A percentile compares a stretch with the other conserved stretches of the same genome.
Conservation (phyloP, 37 sponge, comb jelly and placozoan species). For the Halichondria panicea region DNA sequence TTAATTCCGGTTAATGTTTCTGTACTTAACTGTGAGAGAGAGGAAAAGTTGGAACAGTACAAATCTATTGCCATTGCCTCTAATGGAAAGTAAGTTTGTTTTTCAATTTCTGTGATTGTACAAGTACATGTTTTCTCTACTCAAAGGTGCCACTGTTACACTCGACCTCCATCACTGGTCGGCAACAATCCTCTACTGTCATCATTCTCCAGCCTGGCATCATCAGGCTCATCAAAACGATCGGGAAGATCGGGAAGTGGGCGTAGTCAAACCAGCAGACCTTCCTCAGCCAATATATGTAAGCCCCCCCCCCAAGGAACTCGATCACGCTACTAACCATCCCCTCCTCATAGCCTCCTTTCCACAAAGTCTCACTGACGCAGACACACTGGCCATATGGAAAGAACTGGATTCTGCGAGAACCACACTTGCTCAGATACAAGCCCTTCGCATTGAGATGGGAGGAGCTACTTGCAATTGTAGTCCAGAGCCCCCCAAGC, state of each 20-base stretch:
- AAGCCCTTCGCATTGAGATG: slow-evolving; percentile 64
- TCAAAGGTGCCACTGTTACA: slow-evolving; percentile 2
- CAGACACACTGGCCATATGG: slow-evolving; percentile 51
- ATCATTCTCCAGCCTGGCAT: slow-evolving; percentile 1
- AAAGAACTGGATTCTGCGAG: slow-evolving; percentile 70
- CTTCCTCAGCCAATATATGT: background rate
- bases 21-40: slow-evolving; percentile 12
- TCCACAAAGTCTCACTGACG: background rate
- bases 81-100: slow-evolving; percentile 39
- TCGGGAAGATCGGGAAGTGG: slow-evolving; percentile 14
- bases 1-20: slow-evolving; percentile 57
- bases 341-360: background rate
- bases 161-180: background rate
- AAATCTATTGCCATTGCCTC: slow-evolving; percentile 31
- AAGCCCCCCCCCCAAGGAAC: background rate
- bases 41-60: slow-evolving; percentile 21
- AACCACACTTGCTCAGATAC: slow-evolving; percentile 76
- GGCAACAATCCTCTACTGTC: slow-evolving; percentile 11
- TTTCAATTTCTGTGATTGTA: too few species aligned
- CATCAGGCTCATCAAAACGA: background rate
- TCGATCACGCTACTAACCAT: background rate
- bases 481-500: background rate
- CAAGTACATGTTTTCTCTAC: background rate
- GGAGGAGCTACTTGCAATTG: too few species aligned
- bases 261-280: background rate